A percentile compares a stretch with the other conserved stretches of the same genome.
These are phyloP conservation scores for Gallinago paraguaiae DNA, from an alignment of 2,113 vertebrate species.

Conservation along the genomic window DNA sequence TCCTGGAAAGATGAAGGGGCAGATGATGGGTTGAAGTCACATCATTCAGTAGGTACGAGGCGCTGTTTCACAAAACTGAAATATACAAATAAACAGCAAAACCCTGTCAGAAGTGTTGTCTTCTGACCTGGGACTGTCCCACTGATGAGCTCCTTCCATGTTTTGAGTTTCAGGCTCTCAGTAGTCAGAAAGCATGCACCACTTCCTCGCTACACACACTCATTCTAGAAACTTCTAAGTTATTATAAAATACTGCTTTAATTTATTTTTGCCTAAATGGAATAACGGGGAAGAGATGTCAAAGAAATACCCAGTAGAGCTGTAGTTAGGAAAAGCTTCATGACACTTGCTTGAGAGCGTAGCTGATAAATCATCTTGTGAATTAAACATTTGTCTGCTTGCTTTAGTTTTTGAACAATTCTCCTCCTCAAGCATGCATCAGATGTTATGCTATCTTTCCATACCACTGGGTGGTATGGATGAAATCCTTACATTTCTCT, in stretches of 20 bases:
- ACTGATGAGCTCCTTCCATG: not conserved
- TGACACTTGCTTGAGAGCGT: fast-evolving
- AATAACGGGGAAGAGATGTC: not conserved
- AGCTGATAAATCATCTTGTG: not conserved
- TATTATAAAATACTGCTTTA: not conserved
- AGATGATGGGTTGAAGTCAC: not conserved
- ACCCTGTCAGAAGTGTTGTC: not conserved
- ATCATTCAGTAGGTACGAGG: not conserved
- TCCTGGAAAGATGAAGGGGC: not conserved
- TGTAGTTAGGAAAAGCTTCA: not conserved
- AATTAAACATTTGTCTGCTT: not conserved
- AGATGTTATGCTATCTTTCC: not conserved
- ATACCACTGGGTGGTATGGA: not conserved
- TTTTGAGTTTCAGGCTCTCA: not conserved
- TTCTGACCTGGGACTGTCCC: not conserved
- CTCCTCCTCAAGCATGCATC: not conserved
- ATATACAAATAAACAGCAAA: not conserved
- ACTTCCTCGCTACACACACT: not conserved
- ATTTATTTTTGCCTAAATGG: not conserved
- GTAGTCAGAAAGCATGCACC: not conserved
- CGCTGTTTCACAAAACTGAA: not conserved
- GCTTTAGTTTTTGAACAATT: not conserved
- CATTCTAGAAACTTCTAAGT: not conserved
- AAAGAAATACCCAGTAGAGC: not conserved
- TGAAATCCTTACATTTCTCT: not conserved